Base-by-base conservation (phyloP, 2,888 invertebrate genomes). In the Dolomedes plantarius region DNA sequence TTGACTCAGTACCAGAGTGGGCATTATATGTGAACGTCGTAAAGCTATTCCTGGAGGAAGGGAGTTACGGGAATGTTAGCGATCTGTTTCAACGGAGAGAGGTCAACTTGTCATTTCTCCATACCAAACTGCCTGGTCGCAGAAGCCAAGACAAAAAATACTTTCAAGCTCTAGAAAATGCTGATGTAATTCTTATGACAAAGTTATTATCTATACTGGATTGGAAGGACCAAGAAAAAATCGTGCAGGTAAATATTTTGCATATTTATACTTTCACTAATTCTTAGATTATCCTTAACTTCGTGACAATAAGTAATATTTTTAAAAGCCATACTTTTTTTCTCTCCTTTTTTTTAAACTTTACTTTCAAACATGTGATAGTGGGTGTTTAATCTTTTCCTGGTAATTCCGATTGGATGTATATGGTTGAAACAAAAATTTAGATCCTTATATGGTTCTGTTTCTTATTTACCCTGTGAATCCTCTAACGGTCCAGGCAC, bases 1-100 rank as follows among this genome's bases (percentile, higher is more conserved):
- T 74, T 6, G 74, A 74, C 28, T n/a, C 36, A 19, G 13, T 64
- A 6, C 32, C 39, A 29, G 6, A 36, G 6, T 74, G 74, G 74
- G 32, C 39, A 5, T 39, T 27, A 9, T 62, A 32, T 16, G 36
- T 74, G 7, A 64, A 36, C 16, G 32, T 39, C 13, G 16, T 64
- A 0, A 28, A 64, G 28, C 36, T 16, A 36, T 39, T 64, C 0
- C 6, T 36, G 16, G 32, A 27, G 0, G 39, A 74, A 62, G 39
- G 39, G 16, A 13, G 39, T 1, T 74, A 36, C 13, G 74, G 74
- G 39, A 64, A 74, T 28, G 64, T 50, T 2, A 64, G 64, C n/a
- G 9, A 27, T 19, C n/a, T 74, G 13, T 74, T 74, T 39, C 19
- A 19, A 6, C 27, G 36, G 13, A 27, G 27, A 64, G 27, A 50